Conservation (phyloP, 2,797 vertebrate species). For the Poecilia wingei region DNA sequence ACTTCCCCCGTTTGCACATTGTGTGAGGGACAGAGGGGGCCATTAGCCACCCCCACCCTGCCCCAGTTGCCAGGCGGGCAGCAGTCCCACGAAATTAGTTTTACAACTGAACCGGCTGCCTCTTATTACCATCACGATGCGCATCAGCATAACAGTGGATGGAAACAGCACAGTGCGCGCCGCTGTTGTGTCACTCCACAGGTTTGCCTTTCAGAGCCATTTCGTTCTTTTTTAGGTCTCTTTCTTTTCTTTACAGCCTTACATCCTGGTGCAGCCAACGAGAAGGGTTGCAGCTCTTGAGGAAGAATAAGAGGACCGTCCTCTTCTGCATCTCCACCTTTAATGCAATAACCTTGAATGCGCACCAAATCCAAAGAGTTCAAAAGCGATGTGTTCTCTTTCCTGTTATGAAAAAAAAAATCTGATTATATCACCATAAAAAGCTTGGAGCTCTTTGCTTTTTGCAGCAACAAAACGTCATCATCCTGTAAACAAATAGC, state of each 20-base stretch:
- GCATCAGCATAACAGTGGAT: slow-evolving; percentile 2
- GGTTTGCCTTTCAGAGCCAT: background rate
- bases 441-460: background rate
- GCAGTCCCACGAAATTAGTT: background rate
- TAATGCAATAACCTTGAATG: background rate
- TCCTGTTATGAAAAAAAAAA: background rate
- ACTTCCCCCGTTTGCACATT: slow-evolving; percentile 2
- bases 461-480: background rate
- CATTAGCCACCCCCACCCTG: background rate
- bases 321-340: background rate
- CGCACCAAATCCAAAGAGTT: background rate
- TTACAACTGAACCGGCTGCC: background rate
- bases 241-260: background rate
- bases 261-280: background rate
- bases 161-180: background rate
- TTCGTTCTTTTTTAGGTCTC: background rate
- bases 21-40: background rate
- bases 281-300: background rate
- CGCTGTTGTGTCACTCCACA: background rate
- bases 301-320: background rate
- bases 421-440: background rate
- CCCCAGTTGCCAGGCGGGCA: background rate
- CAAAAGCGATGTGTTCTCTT: background rate
- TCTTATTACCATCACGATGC: background rate
- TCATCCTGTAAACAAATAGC: background rate